These are phyloP conservation scores for Nomada flava DNA, from an alignment of 2,888 invertebrate genomes.

Conservation along the genomic window DNA sequence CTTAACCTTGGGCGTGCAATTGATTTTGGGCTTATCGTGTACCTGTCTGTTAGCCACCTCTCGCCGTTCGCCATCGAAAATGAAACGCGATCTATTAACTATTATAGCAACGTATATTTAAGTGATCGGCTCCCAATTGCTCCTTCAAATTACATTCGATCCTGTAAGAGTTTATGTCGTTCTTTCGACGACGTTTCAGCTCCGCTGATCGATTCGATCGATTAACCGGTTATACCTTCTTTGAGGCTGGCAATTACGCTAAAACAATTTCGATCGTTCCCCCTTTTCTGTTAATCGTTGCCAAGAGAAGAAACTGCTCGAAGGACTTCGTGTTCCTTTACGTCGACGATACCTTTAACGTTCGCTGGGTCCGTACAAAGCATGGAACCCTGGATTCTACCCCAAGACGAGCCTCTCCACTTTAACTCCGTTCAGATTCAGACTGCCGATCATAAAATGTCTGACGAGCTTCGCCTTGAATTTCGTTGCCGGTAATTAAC, in stretches of 20 bases:
- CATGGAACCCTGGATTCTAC: slow-evolving; percentile 12
- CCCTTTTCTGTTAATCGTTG: slow-evolving; percentile 25
- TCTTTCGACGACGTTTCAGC: slow-evolving; percentile 25
- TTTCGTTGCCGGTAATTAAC: slow-evolving; percentile 42
- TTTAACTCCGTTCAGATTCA: background rate
- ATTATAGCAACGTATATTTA: slow-evolving; percentile 5
- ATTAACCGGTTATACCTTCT: slow-evolving; percentile 45
- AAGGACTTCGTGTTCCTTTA: slow-evolving; percentile 40
- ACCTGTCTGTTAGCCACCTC: slow-evolving; percentile 19
- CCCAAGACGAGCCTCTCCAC: background rate
- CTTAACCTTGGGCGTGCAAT: background rate
- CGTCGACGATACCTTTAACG: slow-evolving; percentile 15
- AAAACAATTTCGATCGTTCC: slow-evolving; percentile 1
- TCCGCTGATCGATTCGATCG: slow-evolving; percentile 24
- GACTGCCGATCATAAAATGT: slow-evolving; percentile 39
- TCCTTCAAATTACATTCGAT: slow-evolving; percentile 27
- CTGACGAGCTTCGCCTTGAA: slow-evolving; percentile 33
- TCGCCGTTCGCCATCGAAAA: slow-evolving; percentile 17
- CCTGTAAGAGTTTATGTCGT: background rate
- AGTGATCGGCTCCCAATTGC: slow-evolving; percentile 17
- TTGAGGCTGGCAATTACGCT: slow-evolving; percentile 34
- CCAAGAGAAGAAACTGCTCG: slow-evolving; percentile 15
- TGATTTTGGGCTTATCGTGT: background rate
- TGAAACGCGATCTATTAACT: slow-evolving; percentile 52
- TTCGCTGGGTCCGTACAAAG: background rate